Evolutionary conservation across 2,797 vertebrate genomes (phyloP), one percentile per base, ranked within the genome.

Genomic region (Gallirallus australis): DNA sequence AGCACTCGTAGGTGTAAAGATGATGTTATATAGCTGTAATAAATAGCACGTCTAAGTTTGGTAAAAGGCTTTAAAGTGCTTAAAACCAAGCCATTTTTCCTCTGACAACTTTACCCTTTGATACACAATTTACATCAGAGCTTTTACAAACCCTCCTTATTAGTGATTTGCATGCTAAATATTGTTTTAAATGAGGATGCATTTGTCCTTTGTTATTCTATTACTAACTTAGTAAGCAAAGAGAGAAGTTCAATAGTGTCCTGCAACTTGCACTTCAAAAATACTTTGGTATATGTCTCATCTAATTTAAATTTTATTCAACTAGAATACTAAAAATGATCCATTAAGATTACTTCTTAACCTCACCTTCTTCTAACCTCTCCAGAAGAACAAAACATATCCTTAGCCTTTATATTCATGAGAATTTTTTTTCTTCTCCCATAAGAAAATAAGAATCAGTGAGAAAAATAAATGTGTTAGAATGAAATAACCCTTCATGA

Each of bases 161-260:
- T 91, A 84, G 82, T 76, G 78, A 86, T 94, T 97, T 96, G 85
- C 91, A 94, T 91, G 27, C 73, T 83, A 90, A 97, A 93, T 83
- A 71, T 33, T 59, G 15, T 56, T 92, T 91, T 92, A 90, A 94
- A 96, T 73, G 24, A 94, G 56, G 53, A 45, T 59, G 24, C 12
- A 15, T 65, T 91, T 92, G 25, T 82, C 75, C 57, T 82, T 64
- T 94, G 53, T 93, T 93, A 47, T 76, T 89, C 24, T 82, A 37
- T 83, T 66, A 30, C 50, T 82, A 30, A 42, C 81, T 96, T 91
- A 95, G 73, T 56, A 91, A 81, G 50, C 56, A 90, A 81, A 90
- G 31, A 48, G 37, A 85, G 31, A 70, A 63, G 35, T 88, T 86
- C 63, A 77, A 8, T 48, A 65, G 25, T 65, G 35, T 24, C 50